A percentile compares a stretch with the other conserved stretches of the same genome.
phyloP scores from a whole-genome alignment of 2,797 vertebrate genomes.

The Enteromius afrohamiltoni region DNA sequence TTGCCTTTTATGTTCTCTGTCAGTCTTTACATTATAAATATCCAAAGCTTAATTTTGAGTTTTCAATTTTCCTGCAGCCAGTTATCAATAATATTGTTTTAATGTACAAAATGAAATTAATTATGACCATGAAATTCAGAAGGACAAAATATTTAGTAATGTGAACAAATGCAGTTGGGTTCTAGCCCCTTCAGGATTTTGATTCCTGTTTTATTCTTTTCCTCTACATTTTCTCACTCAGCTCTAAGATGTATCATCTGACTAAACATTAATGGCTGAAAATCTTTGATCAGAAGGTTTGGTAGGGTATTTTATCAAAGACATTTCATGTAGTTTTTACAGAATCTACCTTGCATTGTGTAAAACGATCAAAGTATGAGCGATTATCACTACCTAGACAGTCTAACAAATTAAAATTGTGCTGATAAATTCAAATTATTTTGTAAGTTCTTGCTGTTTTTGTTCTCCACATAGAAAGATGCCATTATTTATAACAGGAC shows the following conservation, averaged over 20 bases:
- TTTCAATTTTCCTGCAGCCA: background rate
- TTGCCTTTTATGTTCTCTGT: background rate
- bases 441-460: background rate
- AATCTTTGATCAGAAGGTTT: background rate
- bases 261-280: background rate
- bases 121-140: background rate
- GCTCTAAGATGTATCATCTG: background rate
- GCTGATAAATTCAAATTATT: background rate
- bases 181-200: background rate
- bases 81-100: background rate
- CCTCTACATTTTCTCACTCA: background rate
- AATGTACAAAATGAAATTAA: background rate
- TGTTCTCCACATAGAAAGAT: slow-evolving; percentile 17
- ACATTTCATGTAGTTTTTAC: background rate
- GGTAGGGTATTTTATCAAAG: background rate
- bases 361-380: background rate
- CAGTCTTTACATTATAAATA: background rate
- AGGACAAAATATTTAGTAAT: background rate
- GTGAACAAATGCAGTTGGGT: too few species aligned
- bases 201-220: background rate
- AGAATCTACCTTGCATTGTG: background rate
- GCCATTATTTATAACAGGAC: slow-evolving; percentile 28
- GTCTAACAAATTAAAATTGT: background rate
- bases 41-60: background rate
- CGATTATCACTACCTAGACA: background rate